A percentile compares a stretch with the other conserved stretches of the same genome.
Conservation (phyloP, 2,797 vertebrate species). For the Epinephelus awoara region DNA sequence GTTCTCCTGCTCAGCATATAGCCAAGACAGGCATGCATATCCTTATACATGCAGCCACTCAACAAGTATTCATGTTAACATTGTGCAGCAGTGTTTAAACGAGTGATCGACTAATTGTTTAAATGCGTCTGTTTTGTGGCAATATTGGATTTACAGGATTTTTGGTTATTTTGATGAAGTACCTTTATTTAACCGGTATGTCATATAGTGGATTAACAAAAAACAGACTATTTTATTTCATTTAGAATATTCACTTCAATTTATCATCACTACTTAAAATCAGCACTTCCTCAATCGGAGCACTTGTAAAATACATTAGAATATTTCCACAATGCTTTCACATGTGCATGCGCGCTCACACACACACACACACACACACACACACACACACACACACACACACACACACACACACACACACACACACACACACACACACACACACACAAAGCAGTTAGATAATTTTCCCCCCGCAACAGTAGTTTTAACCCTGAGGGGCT, state of each 20-base stretch:
- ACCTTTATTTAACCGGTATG: background rate
- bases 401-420: too few species aligned
- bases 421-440: too few species aligned
- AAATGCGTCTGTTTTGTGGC: background rate
- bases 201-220: background rate
- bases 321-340: constrained; percentile 18
- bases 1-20: constrained; percentile 26
- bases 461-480: constrained; percentile 39
- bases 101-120: background rate
- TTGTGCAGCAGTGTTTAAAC: background rate
- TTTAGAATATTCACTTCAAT: background rate
- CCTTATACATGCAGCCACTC: background rate
- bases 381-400: too few species aligned
- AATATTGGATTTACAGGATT: background rate
- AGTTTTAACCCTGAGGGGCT: constrained; percentile 49
- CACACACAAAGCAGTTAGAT: background rate
- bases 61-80: background rate
- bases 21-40: background rate
- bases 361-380: too few species aligned
- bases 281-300: background rate
- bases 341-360: background rate
- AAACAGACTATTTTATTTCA: background rate
- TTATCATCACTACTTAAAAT: too few species aligned
- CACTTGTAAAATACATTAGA: background rate
- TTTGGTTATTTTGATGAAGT: constrained; percentile 13